Base-by-base conservation (phyloP, 2,113 vertebrate genomes). In the Acinonyx jubatus region DNA sequence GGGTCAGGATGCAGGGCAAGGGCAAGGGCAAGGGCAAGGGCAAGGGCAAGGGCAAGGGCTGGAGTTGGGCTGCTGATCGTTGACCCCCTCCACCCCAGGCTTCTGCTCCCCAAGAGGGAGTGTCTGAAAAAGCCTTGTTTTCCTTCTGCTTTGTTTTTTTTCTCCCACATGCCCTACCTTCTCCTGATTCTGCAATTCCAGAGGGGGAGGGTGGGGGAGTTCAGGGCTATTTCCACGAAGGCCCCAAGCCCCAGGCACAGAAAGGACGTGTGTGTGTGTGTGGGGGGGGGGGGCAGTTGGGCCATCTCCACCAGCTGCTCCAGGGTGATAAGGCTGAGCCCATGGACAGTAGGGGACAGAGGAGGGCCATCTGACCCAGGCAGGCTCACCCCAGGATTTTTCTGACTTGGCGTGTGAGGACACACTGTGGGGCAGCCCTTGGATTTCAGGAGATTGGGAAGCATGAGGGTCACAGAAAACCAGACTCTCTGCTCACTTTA, bases 131-230 rank as follows among this genome's bases (percentile, higher is more conserved):
- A 74, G 73, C 63, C 25, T 63, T 65, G 16, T 4, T 48, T 94
- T 38, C 11, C 71, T 84, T 71, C 12, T 4, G 4, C 23, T 89
- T 95, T 78, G 61, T 21, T 78, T 21, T 69, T 68, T 36, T 79
- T 73, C 29, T 45, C 21, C 15, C 33, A 25, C 5, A 4, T 10
- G 61, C 13, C 33, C 33, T 23, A 7, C 14, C 80, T 88, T 68
- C 29, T 68, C 36, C 65, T 45, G 29, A 18, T 80, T 21, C 38
- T 31, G 13, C 48, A 38, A 33, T 4, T 65, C 8, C 65, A 11
- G 15, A 29, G 0, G 7, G 50, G n/a, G 19, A 3, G 3, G 0
- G 41, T 4, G 27, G 16, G 50, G 68, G 85, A 4, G 48, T 23
- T 31, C 36, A 76, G 76, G 8, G 18, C 92, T 89, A 57, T 21